A percentile compares a stretch with the other conserved stretches of the same genome.
Conservation (phyloP, 2,888 invertebrate genomes). For the Acholoe squamosa region DNA sequence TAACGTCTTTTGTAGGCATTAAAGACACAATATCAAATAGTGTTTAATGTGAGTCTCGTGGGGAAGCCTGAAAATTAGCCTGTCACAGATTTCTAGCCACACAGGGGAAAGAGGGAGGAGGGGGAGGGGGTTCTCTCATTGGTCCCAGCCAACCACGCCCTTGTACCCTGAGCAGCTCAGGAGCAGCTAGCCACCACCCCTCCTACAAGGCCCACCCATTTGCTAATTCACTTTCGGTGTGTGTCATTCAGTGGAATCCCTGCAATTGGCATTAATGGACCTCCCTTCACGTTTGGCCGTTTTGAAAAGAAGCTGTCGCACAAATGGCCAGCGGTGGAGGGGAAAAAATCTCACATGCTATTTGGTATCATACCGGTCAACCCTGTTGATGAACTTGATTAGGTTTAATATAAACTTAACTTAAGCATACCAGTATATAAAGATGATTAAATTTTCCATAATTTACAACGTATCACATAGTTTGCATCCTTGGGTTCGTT, state of each 20-base stretch:
- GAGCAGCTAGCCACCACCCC: neutral
- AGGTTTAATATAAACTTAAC: too few relatives aligned
- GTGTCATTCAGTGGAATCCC: constrained; percentile 38
- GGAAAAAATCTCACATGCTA: too few relatives aligned
- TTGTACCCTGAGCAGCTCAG: neutral
- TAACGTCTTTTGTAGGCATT: too few relatives aligned
- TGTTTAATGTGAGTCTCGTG: neutral
- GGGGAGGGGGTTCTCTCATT: neutral
- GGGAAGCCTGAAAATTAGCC: neutral
- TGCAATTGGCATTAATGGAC: constrained; percentile 55
- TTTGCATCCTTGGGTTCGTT: too few relatives aligned
- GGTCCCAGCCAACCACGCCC: constrained; percentile 33
- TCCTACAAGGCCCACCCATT: constrained; percentile 43
- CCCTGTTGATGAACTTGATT: too few relatives aligned
- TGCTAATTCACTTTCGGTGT: constrained; percentile 57
- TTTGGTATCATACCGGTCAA: too few relatives aligned
- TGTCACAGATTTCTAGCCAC: constrained; percentile 6
- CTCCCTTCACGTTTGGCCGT: constrained; percentile 17
- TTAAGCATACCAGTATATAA: too few relatives aligned
- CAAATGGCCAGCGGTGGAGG: neutral
- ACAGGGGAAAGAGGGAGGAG: too few relatives aligned
- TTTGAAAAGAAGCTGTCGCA: constrained; percentile 16
- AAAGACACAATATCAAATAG: constrained; percentile 28
- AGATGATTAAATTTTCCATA: too few relatives aligned
- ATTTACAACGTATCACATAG: too few relatives aligned